phyloP scores from a whole-genome alignment of 2,888 invertebrate genomes.

The Hirtodrosophila alboralis region DNA sequence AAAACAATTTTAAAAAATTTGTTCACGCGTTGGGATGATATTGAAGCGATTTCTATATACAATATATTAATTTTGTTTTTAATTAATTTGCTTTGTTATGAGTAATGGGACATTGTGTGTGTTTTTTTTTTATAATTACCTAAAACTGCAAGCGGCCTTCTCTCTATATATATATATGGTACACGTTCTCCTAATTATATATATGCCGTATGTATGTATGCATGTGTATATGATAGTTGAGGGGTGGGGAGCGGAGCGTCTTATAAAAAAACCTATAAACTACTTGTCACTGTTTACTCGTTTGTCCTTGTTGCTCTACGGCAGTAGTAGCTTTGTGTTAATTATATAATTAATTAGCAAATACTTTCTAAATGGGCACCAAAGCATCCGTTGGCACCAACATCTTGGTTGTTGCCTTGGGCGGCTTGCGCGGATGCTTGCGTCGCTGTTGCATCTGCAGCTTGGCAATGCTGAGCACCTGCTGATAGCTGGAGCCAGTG shows the following conservation, averaged over 20 bases:
- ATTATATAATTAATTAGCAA: slow-evolving; percentile 47
- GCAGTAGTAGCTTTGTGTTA: background rate
- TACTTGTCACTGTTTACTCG: slow-evolving; percentile 78
- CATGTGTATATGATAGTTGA: slow-evolving; percentile 2
- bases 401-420: slow-evolving; percentile 52
- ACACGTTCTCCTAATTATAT: slow-evolving; percentile 21
- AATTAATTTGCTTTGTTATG: too few relatives aligned
- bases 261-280: slow-evolving; percentile 54
- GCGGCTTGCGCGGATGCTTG: slow-evolving; percentile 83
- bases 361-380: slow-evolving; percentile 66
- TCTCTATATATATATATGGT: slow-evolving; percentile 31
- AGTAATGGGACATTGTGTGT: too few relatives aligned
- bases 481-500: slow-evolving; percentile 78
- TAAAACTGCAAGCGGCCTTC: slow-evolving; percentile 14
- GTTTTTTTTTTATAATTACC: slow-evolving; percentile 17
- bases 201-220: slow-evolving; percentile 6
- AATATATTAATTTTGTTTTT: too few relatives aligned
- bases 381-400: slow-evolving; percentile 63
- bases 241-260: slow-evolving; percentile 9
- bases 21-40: slow-evolving; percentile 36
- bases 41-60: slow-evolving; percentile 53
- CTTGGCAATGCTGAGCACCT: slow-evolving; percentile 78
- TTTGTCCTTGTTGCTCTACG: slow-evolving; percentile 57
- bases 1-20: slow-evolving; percentile 22
- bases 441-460: slow-evolving; percentile 80